phyloP scores from a whole-genome alignment of 2,888 invertebrate genomes.

The Lasioglossum malachurum region DNA sequence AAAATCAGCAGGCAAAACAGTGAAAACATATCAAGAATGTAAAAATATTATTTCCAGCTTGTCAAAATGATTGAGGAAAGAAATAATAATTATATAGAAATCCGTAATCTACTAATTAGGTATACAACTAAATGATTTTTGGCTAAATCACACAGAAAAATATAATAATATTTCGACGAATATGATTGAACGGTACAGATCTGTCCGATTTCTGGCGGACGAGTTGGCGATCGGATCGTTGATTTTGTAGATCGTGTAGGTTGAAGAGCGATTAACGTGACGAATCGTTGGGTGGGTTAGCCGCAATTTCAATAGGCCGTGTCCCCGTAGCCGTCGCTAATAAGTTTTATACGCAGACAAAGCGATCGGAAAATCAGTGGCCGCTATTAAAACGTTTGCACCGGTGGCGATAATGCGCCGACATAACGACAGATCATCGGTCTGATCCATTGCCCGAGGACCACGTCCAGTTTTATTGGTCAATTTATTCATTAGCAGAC shows the following conservation, averaged over 20 bases:
- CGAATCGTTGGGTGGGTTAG: neutral
- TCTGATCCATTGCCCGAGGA: slow-evolving; percentile 1
- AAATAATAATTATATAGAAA: too few species aligned
- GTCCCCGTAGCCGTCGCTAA: slow-evolving; percentile 30
- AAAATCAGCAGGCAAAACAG: too few species aligned
- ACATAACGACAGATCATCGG: slow-evolving; percentile 24
- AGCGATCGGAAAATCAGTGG: slow-evolving; percentile 28
- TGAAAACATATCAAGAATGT: too few species aligned
- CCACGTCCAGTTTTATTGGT: slow-evolving; percentile 27
- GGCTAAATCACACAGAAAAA: too few species aligned
- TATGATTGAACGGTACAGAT: too few species aligned
- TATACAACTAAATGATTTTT: too few species aligned
- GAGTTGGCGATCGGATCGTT: too few species aligned
- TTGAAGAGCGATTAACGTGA: neutral
- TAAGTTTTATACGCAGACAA: slow-evolving; percentile 50
- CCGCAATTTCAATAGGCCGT: slow-evolving; percentile 12
- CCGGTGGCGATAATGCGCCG: slow-evolving; percentile 18
- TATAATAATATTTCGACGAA: too few species aligned
- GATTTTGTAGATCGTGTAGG: neutral
- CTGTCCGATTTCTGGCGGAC: too few species aligned
- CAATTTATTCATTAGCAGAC: slow-evolving; percentile 32
- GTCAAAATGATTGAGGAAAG: too few species aligned
- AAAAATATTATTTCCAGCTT: too few species aligned
- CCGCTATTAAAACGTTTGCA: slow-evolving; percentile 40
- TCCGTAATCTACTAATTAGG: too few species aligned